phyloP scores from a whole-genome alignment of 2,888 invertebrate species.

The Agriopis leucophaearia region DNA sequence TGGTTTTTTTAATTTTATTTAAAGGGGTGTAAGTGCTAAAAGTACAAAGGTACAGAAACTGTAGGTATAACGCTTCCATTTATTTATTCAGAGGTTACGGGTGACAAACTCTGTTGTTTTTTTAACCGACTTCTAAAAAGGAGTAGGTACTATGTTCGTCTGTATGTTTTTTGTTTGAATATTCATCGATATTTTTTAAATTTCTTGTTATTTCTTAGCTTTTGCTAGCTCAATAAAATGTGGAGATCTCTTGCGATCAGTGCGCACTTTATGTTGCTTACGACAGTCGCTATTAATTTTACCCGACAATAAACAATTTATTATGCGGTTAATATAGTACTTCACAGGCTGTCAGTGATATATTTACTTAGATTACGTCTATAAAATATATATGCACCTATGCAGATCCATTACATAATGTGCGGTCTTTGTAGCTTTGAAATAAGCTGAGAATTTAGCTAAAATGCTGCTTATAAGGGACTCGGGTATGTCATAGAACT shows the following conservation, averaged over 20 bases:
- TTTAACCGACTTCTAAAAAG: no score
- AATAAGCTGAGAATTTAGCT: constrained; percentile 19
- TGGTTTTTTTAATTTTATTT: no score
- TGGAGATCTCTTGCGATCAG: not conserved
- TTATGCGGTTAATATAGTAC: not conserved
- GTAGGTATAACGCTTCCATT: no score
- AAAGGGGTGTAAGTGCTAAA: no score
- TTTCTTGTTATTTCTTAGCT: not conserved
- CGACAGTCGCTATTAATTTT: not conserved
- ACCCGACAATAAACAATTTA: constrained; percentile 8
- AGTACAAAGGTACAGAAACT: no score
- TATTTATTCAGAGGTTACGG: no score
- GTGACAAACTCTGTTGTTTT: no score
- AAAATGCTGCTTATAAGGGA: constrained; percentile 40
- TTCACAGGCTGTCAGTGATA: not conserved
- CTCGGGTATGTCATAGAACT: no score
- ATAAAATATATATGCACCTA: constrained; percentile 34
- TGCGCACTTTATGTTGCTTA: not conserved
- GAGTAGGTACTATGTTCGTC: no score
- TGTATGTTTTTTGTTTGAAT: no score
- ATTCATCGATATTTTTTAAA: not conserved
- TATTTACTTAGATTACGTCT: constrained; percentile 17
- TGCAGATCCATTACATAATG: constrained; percentile 43
- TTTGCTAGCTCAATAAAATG: not conserved
- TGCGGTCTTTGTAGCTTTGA: constrained; percentile 28